Percentiles rank a stretch among this genome's conserved stretches.
Conservation (phyloP, 2,113 vertebrate genomes). For the Emberiza fucata region DNA sequence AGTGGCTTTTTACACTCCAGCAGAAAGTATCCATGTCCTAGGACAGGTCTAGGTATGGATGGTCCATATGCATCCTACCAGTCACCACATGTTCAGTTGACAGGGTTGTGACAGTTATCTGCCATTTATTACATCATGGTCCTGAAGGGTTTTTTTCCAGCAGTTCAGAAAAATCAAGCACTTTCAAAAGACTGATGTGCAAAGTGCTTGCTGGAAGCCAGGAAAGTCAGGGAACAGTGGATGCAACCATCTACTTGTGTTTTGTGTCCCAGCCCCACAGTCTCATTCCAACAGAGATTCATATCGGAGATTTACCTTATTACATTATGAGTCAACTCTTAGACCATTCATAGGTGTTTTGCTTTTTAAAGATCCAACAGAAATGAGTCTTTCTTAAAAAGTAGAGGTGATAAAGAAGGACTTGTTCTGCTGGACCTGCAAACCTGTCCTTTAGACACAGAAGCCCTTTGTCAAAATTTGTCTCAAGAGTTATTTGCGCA, state of each 20-base stretch:
- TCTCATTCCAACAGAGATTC: neutral
- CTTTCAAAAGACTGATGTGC: neutral
- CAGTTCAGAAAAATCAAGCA: neutral
- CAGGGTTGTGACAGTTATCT: neutral
- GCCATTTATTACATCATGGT: neutral
- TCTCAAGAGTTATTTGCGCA: neutral
- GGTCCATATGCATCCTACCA: neutral
- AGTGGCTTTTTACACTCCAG: neutral
- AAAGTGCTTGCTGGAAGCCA: neutral
- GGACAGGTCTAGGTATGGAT: neutral
- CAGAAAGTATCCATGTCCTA: neutral
- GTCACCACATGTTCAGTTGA: neutral
- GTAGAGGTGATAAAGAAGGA: neutral
- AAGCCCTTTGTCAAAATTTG: neutral
- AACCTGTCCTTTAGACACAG: neutral
- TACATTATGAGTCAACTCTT: neutral
- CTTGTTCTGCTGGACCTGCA: neutral
- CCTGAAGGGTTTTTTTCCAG: neutral
- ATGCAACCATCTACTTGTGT: neutral
- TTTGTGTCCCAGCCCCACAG: neutral
- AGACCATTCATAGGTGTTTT: neutral
- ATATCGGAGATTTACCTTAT: neutral
- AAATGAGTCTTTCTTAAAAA: neutral
- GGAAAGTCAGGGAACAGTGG: neutral
- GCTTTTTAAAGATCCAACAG: neutral